Evolutionary conservation across 2,888 invertebrate genomes (phyloP).

Genomic region (Tanytarsus gracilentus): DNA sequence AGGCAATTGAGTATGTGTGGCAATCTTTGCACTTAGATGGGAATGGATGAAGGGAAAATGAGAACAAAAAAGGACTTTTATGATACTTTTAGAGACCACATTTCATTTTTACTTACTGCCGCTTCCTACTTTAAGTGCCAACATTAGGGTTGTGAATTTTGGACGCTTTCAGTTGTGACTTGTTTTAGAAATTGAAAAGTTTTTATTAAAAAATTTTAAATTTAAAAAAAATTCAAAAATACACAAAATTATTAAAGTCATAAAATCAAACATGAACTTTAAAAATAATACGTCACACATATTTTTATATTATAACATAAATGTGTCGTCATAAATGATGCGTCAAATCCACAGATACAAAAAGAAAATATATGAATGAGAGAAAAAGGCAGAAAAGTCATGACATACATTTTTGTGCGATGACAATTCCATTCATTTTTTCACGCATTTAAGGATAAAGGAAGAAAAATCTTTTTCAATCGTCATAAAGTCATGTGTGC

Average conservation of each 20-base stretch:
- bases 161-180: background rate
- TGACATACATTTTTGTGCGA: constrained; percentile 8
- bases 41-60: background rate
- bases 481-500: no score
- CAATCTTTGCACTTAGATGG: no score
- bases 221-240: no score
- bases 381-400: background rate
- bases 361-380: background rate
- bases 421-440: constrained; percentile 15
- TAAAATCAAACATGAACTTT: no score
- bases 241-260: no score
- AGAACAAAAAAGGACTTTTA: constrained; percentile 18
- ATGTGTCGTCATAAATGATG: background rate
- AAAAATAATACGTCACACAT: no score
- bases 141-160: constrained; percentile 6
- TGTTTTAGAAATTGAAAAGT: constrained; percentile 6
- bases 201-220: no score
- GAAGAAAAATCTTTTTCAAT: no score
- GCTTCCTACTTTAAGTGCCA: background rate
- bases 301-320: no score
- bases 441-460: background rate
- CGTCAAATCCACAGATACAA: background rate
- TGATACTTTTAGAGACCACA: background rate
- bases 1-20: background rate
- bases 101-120: constrained; percentile 6